Base-by-base conservation (phyloP, 2,797 vertebrate genomes). In the Mormyrops attenuatus region DNA sequence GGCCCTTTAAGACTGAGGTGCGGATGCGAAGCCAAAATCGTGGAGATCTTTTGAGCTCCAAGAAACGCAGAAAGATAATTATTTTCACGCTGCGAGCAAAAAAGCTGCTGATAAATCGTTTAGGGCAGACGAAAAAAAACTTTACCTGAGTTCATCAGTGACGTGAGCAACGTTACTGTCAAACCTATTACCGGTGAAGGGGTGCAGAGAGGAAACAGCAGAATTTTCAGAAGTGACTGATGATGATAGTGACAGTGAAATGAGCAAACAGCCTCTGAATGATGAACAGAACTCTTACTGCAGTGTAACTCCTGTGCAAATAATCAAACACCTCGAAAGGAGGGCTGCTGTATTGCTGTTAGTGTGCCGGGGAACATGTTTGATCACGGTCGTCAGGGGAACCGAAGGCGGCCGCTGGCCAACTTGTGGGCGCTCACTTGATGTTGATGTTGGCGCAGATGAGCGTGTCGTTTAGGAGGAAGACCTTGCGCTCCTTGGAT, bases 401-500 rank as follows among this genome's bases (percentile, higher is more conserved):
- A 49, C 47, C 44, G 11, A 49, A 5, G 41, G 38, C n/a, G 47
- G 44, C 20, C 17, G 20, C 38, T 82, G n/a, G 38, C 44, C 77
- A 22, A 8, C 41, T 44, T 73, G n/a, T 9, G 11, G 3, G 13
- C 17, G 91, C 97, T 93, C 91, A 98, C 98, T 96, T 97, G 92
- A 96, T 95, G 93, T 98, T 98, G 93, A 98, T 95, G 91, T 97
- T 98, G 94, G 97, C 97, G 0, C 97, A 98, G 88, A 99, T 95
- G 80, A 99, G 92, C 88, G 95, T 96, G 94, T 98, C 96, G 0
- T 95, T 98, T 91, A 99, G 95, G 82, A 99, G 96, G 92, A 99
- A 98, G 73, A 99, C 94, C 88, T 97, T 96, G 80, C 97, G 94
- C 55, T 98, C 97, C 93, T 97, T 98, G 1, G 97, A 97, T 91